A percentile compares a stretch with the other conserved stretches of the same genome.
phyloP scores from a whole-genome alignment of 2,797 vertebrate species.

The Holocentrus rufus region DNA sequence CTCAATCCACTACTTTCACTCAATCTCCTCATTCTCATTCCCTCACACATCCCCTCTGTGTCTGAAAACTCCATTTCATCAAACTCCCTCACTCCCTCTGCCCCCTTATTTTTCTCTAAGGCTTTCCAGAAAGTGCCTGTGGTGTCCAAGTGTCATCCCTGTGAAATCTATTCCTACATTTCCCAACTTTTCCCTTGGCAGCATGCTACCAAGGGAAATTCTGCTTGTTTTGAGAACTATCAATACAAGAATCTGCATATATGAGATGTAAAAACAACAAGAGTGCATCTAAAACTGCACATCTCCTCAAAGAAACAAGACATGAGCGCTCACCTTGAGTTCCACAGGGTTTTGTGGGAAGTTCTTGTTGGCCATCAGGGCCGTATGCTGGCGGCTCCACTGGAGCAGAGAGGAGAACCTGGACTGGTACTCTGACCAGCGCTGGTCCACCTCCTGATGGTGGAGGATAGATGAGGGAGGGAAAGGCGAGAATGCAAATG shows the following conservation, averaged over 20 bases:
- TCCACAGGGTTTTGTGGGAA: conserved; percentile 98
- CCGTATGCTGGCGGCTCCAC: conserved; percentile 95
- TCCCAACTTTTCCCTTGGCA: not conserved
- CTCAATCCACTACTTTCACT: not conserved
- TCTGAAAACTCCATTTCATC: not conserved
- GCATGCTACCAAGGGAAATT: too few species aligned
- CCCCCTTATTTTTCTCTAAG: not conserved
- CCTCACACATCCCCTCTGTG: not conserved
- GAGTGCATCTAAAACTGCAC: too few species aligned
- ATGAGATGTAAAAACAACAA: too few species aligned
- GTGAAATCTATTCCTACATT: not conserved
- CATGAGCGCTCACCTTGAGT: conserved; percentile 86
- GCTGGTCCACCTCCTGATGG: conserved; percentile 92
- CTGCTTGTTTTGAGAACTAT: too few species aligned
- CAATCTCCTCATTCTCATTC: not conserved
- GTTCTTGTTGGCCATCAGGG: conserved; percentile 94
- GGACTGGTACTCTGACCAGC: conserved; percentile 95
- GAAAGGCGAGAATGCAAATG: not conserved
- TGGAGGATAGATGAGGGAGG: not conserved
- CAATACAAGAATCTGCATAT: too few species aligned
- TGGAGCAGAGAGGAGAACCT: conserved; percentile 91
- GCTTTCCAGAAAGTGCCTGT: conserved; percentile 19
- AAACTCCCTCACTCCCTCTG: not conserved
- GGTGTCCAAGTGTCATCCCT: too few species aligned
- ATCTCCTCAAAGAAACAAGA: too few species aligned